Base-by-base conservation (phyloP, 2,797 vertebrate genomes). In the Chlorospingus semifuscus region DNA sequence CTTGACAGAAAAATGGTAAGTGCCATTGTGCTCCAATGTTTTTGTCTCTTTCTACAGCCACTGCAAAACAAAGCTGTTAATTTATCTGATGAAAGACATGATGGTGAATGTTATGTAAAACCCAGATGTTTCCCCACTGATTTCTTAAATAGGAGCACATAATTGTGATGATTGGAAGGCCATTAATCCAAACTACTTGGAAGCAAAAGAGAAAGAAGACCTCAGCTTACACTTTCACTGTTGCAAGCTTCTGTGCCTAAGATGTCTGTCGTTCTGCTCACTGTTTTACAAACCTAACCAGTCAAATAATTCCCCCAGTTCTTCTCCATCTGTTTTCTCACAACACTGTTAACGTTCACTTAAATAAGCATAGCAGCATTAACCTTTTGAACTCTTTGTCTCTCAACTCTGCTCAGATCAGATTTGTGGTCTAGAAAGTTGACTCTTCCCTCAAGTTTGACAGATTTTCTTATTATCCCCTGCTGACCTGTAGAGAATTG, bases 91-190 rank as follows among this genome's bases (percentile, higher is more conserved):
- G 85, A 98, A 95, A 97, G 96, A 96, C 69, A 44, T 76, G 66
- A 79, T 69, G 61, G 89, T 60, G 71, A 87, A 59, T 69, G 76
- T 90, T 90, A 65, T 36, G 55, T 69, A 69, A 61, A 82, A 94
- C 95, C 92, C 96, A 97, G 97, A 97, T 96, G 89, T 97, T 97
- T 97, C 93, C 93, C 77, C 60, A 29, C 92, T 91, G 96, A 97
- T 96, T 96, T 94, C 95, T 95, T 96, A 92, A 95, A 94, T 66
- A 63, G 71, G 74, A 89, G 75, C 64, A 80, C 53, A 46, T 90
- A 87, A 92, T 94, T 91, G 61, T 70, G 79, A 80, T 93, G 87
- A 90, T 55, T 90, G 79, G 87, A 70, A 80, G 71, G 59, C 55
- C 86, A 60, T 87, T 92, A 87, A 95, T 93, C 88, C 93, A 92